phyloP scores from a whole-genome alignment of 2,888 invertebrate genomes.

The Agrotis segetum region DNA sequence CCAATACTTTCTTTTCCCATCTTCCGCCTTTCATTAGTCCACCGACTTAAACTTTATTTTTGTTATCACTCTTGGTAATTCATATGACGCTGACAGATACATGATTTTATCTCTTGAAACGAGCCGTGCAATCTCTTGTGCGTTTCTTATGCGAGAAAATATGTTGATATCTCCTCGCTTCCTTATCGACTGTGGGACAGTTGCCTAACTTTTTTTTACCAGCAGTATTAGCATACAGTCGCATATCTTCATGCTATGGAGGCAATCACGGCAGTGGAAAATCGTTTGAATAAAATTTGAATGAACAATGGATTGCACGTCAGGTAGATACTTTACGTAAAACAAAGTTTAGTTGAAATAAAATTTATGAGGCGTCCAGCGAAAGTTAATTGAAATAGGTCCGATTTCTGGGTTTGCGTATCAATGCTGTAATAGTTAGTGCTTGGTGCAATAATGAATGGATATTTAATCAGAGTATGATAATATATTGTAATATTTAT shows the following conservation, averaged over 20 bases:
- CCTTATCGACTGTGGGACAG: no score
- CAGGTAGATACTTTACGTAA: slow-evolving; percentile 41
- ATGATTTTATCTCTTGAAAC: no score
- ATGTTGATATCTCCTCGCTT: no score
- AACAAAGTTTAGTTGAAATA: slow-evolving; percentile 31
- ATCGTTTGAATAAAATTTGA: slow-evolving; percentile 57
- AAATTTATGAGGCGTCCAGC: slow-evolving; percentile 60
- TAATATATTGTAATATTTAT: not conserved
- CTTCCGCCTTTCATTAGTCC: no score
- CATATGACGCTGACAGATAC: no score
- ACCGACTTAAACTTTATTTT: no score
- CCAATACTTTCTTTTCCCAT: no score
- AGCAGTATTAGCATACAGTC: slow-evolving; percentile 41
- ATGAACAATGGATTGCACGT: slow-evolving; percentile 48
- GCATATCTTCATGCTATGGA: slow-evolving; percentile 53
- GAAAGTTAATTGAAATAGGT: slow-evolving; percentile 55
- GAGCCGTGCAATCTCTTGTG: no score
- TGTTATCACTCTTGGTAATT: no score
- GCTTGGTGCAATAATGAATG: slow-evolving; percentile 10
- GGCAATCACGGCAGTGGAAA: slow-evolving; percentile 52
- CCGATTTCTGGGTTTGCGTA: slow-evolving; percentile 8
- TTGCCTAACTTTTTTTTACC: slow-evolving; percentile 34
- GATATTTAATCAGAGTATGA: not conserved
- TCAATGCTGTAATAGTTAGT: slow-evolving; percentile 24
- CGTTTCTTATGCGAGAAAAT: no score